Base-by-base conservation (phyloP, 37 sponge, comb jelly and placozoan genomes). In the Amphimedon queenslandica region DNA sequence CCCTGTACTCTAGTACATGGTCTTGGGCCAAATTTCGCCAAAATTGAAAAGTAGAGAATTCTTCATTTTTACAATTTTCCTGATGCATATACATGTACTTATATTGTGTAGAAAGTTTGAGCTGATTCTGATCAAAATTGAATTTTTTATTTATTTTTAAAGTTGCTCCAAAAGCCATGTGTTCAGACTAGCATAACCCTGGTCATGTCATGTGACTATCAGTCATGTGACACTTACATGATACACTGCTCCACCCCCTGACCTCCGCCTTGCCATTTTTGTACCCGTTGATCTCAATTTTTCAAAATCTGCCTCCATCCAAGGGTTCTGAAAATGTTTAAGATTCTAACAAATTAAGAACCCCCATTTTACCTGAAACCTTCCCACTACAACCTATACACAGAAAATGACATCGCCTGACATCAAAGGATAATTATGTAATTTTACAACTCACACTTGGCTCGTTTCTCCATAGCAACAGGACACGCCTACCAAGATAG, bases 181-280 rank as follows among this genome's bases (percentile, higher is more conserved):
- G n/a, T n/a, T n/a, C n/a, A n/a, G n/a, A n/a, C n/a, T n/a, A n/a
- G n/a, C n/a, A n/a, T n/a, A n/a, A n/a, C n/a, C n/a, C n/a, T n/a
- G n/a, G n/a, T n/a, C n/a, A n/a, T n/a, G n/a, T n/a, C n/a, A n/a
- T n/a, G n/a, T n/a, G n/a, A n/a, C n/a, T n/a, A n/a, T n/a, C n/a
- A n/a, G n/a, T n/a, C n/a, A n/a, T n/a, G n/a, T 33, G 31, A 34
- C 8, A 57, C 88, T 87, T 30, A 87, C 92, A 72, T 94, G 94
- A 60, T 94, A 94, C 39, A 94, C 94, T 20, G 94, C 63, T 56
- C 94, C 94, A 3, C 94, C 94, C 24, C 94, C 94, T 43, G 88
- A 87, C 37, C 74, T 68, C 40, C 94, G 61, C 31, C 94, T 76
- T 37, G 74, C 94, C 42, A 94, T 65, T 18, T 68, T 41, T 11